Base-by-base conservation (phyloP, 2,888 invertebrate species). In the Latrodectus hesperus region DNA sequence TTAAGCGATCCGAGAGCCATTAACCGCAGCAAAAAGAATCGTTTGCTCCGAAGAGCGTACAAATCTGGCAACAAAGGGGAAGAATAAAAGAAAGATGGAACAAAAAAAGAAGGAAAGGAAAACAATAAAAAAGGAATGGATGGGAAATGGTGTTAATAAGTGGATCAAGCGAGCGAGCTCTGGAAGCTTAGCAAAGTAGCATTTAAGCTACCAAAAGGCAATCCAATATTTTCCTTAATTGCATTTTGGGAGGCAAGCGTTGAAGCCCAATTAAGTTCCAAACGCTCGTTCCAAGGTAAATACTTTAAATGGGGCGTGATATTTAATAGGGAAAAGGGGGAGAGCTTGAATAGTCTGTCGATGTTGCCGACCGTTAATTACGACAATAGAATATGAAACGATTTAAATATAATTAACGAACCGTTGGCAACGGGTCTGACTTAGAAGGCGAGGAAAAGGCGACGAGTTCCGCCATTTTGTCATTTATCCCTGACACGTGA, bases 341-440 rank as follows among this genome's bases (percentile, higher is more conserved):
- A 78, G 78, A 51, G 65, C 73, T 72, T 49, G 65, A 73, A 53
- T 67, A 67, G 73, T 74, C 74, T 76, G 76, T 65, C 76, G 76
- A 76, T 76, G 76, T 76, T 67, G 67, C 65, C 55, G 22, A 17
- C 55, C 72, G 72, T 75, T 86, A 86, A 81, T 86, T 80, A 74
- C 80, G 80, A 81, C 80, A 86, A 76, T 76, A 75, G 79, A 79
- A 85, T 86, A 86, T 86, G 80, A 72, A 81, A 74, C 80, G 80
- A 86, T 86, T 86, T 86, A 86, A 86, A 86, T 86, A 86, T 86
- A 86, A 86, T 86, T 86, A 86, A 81, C 86, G 70, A 71, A 17
- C 16, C 26, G 53, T 38, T 64, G 84, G 53, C 65, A 60, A 38
- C 70, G 72, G 17, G 9, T 14, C 52, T 51, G 16, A 70, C 70